phyloP scores from a whole-genome alignment of 2,797 vertebrate species.

The Avahi laniger region DNA sequence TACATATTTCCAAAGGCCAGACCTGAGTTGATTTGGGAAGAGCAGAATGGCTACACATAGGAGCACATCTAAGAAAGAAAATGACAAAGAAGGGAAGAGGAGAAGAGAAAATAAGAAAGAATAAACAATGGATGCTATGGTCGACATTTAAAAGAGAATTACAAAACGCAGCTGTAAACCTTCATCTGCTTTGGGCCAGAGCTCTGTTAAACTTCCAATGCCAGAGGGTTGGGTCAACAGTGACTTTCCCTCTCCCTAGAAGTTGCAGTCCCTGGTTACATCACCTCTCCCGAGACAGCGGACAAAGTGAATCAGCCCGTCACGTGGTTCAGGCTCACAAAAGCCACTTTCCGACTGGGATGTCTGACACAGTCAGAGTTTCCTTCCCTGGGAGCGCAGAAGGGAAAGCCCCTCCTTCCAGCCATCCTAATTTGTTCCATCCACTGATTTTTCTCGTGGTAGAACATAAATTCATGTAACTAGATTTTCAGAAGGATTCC shows the following conservation, averaged over 20 bases:
- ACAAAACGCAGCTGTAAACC: not conserved
- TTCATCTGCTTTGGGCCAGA: not conserved
- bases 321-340: slow-evolving; percentile 9
- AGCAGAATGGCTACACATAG: not conserved
- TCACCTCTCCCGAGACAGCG: slow-evolving; percentile 22
- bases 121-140: not conserved
- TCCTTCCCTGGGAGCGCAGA: not conserved
- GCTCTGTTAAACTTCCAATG: not conserved
- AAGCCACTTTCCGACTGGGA: not conserved
- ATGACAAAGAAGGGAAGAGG: not conserved
- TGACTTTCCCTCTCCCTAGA: not conserved
- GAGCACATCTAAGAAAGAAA: not conserved
- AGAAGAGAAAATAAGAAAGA: not conserved
- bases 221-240: not conserved
- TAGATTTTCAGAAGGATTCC: not conserved
- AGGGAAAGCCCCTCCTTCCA: slow-evolving; percentile 26
- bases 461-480: not conserved
- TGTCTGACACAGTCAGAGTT: not conserved
- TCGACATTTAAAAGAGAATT: not conserved
- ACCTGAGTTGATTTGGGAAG: not conserved
- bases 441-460: not conserved
- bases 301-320: slow-evolving; percentile 52
- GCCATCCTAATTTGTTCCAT: not conserved
- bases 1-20: not conserved
- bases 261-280: not conserved